Base-by-base conservation (phyloP, 1,140 invertebrate species). In the Hyles vespertilio region DNA sequence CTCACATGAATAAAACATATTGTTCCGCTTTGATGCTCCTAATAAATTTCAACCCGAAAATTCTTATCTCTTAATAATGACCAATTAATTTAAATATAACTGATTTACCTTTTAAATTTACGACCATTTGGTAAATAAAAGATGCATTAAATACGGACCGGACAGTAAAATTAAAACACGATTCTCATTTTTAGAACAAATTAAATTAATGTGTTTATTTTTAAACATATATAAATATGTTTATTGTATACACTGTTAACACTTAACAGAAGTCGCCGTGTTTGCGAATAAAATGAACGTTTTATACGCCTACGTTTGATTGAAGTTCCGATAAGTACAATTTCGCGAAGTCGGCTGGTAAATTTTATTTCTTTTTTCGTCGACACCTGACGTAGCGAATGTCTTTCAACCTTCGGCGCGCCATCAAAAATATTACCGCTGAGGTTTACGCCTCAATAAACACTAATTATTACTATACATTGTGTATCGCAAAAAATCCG, bases 281-380 rank as follows among this genome's bases (percentile, higher is more conserved):
- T 66, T 69, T 62, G 52, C 9, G 58, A 56, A 69, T 67, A 69
- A 69, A 67, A 53, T 56, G 58, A 62, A 60, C 32, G 48, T 61
- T 69, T 72, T 66, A 61, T 65, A 46, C 33, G 12, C 12, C 56
- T 63, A 61, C 52, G 36, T 53, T 52, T 62, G 72, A 77, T 77
- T 57, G 61, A 69, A 72, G 65, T 63, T 55, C 59, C 65, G 74
- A 77, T 77, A 74, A 77, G 63, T 58, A 59, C 61, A 60, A 64
- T 74, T 67, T 72, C 51, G 57, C 57, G 72, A 63, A 67, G 57
- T 64, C 53, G 55, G 62, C 58, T 60, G 63, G 58, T 63, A 64
- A 69, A 62, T 75, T 71, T 67, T 60, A 64, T 60, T 56, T 58
- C 67, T 70, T 70, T 72, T 72, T 66, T 74, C 59, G 67, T 69